Evolutionary conservation across 1,140 invertebrate species (phyloP).

Genomic region (Caenorhabditis tropicalis): DNA sequence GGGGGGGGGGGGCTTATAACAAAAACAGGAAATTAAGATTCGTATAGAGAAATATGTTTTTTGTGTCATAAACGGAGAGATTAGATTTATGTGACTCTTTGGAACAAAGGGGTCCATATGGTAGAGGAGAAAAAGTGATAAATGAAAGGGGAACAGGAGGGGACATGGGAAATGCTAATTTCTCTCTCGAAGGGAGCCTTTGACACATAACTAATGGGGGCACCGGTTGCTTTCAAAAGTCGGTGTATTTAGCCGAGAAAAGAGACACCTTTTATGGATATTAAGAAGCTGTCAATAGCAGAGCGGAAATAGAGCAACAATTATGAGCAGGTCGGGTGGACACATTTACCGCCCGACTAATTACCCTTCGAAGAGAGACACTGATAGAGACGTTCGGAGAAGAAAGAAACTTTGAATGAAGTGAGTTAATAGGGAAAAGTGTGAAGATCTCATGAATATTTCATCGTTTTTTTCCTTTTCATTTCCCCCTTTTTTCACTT

Average conservation of each 20-base stretch:
- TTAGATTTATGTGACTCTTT: neutral
- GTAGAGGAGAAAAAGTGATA: neutral
- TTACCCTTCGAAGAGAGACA: neutral
- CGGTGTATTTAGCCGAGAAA: too few species aligned
- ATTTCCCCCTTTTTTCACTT: too few species aligned
- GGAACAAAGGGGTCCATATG: neutral
- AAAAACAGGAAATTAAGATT: neutral
- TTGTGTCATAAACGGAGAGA: neutral
- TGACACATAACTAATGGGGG: too few species aligned
- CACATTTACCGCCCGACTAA: neutral
- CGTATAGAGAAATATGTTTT: neutral
- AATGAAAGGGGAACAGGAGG: neutral
- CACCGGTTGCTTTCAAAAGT: too few species aligned
- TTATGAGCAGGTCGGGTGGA: neutral
- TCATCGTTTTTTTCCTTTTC: too few species aligned
- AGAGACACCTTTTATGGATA: neutral
- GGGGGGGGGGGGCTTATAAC: too few species aligned
- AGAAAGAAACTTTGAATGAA: neutral
- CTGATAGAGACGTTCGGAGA: neutral
- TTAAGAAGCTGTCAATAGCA: neutral
- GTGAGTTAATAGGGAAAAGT: neutral
- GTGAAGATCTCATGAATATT: neutral
- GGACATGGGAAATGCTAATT: neutral
- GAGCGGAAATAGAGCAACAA: slow-evolving; percentile 22
- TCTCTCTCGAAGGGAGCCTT: too few species aligned